phyloP scores from a whole-genome alignment of 2,113 vertebrate genomes.

The Daubentonia madagascariensis region DNA sequence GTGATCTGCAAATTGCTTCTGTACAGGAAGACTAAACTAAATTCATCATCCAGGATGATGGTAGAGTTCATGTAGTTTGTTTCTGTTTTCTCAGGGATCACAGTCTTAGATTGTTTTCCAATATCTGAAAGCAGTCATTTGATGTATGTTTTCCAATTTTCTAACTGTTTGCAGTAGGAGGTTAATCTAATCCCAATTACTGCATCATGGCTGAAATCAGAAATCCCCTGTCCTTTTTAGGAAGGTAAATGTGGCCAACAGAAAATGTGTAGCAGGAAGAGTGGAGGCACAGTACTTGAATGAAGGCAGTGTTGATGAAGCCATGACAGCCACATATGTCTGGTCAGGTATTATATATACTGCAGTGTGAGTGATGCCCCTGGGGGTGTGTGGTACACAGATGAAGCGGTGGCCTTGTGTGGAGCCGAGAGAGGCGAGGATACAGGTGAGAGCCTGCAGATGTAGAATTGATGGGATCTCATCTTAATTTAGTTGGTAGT shows the following conservation, averaged over 20 bases:
- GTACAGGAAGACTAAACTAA: background rate
- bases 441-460: background rate
- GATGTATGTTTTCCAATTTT: slow-evolving; percentile 13
- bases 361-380: background rate
- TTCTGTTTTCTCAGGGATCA: slow-evolving; percentile 3
- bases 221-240: background rate
- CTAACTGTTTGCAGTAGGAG: background rate
- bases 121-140: background rate
- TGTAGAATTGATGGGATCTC: background rate
- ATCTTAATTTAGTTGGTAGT: background rate
- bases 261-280: background rate
- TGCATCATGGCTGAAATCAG: slow-evolving; percentile 2
- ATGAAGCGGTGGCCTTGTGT: background rate
- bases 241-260: background rate
- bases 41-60: background rate
- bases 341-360: background rate
- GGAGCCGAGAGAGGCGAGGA: background rate
- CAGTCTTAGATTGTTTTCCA: slow-evolving; percentile 1
- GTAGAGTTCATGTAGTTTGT: background rate
- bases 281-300: background rate
- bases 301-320: background rate
- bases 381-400: background rate
- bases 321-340: background rate
- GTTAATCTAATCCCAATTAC: background rate
- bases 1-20: background rate